Base-by-base conservation (phyloP, 2,888 invertebrate genomes). In the Xestia xanthographa region DNA sequence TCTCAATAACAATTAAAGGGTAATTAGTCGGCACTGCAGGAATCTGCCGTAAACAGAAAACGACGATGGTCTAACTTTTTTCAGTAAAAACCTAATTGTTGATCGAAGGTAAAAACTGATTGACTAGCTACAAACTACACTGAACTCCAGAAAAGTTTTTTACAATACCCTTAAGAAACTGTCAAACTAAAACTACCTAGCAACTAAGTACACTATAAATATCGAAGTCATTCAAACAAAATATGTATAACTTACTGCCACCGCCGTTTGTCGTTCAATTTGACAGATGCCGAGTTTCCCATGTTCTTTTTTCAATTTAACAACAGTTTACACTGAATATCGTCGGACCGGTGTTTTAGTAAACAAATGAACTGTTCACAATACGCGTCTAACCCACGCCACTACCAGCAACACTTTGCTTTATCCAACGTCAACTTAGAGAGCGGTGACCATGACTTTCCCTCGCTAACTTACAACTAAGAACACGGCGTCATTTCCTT, bases 281-380 rank as follows among this genome's bases (percentile, higher is more conserved):
- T 96, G 62, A 95, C 91, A 81, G 96, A 96, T 86, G 95, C 95
- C 2, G 95, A 93, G 88, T 96, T 96, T 88, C 96, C 96, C 96
- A 96, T 96, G 75, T 78, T 80, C 74, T 75, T 62, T 41, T 80
- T 80, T 41, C 68, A 83, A 79, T 72, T 34, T 11, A 76, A 79
- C 80, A 75, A 75, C 72, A 80, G 56, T 69, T 56, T 74, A 81
- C 83, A 89, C 87, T 83, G 71, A 83, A 79, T 48, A 58, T 11
- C 9, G 65, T 11, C 48, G 20, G 67, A 72, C 87, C 88, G 83
- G 77, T 83, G 67, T 83, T 73, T 83, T 82, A 72, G 66, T 84
- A 87, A 86, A 85, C 86, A 82, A 86, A 78, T 72, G 43, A 74
- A 66, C 66, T 56, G 75, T 77, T 34, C 78, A 82, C 75, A 73